A percentile compares a stretch with the other conserved stretches of the same genome.
Conservation (phyloP, 2,888 invertebrate species). For the Oligia latruncula region DNA sequence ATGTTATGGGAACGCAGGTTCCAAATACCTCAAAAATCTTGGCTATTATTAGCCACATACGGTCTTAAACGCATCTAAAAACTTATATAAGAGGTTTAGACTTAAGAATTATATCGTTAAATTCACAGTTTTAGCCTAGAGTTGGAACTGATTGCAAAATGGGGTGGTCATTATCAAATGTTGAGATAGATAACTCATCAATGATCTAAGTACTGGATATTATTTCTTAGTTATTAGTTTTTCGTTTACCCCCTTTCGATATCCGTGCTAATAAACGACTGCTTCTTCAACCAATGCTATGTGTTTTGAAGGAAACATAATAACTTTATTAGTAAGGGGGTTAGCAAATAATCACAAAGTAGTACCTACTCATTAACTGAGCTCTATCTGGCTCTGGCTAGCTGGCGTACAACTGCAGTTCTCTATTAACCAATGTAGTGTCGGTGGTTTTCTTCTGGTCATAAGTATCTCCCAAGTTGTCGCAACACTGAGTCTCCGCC, state of each 20-base stretch:
- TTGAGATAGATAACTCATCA: neutral
- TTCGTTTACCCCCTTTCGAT: neutral
- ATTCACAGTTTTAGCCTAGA: neutral
- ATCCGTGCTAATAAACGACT: too few relatives aligned
- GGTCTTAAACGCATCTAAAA: neutral
- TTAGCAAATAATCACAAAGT: neutral
- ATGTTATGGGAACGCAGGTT: neutral
- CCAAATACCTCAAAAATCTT: neutral
- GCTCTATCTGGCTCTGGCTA: neutral
- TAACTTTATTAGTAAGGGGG: too few relatives aligned
- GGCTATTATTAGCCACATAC: neutral
- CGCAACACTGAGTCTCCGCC: neutral
- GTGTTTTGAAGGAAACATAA: too few relatives aligned
- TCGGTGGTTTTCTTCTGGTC: neutral
- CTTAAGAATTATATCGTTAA: neutral
- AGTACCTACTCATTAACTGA: neutral
- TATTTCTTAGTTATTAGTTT: neutral
- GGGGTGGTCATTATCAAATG: neutral
- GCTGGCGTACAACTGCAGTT: conserved; percentile 7
- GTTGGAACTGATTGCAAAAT: neutral
- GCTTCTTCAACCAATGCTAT: too few relatives aligned
- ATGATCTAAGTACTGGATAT: neutral
- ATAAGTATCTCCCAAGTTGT: conserved; percentile 10
- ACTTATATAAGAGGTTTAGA: neutral
- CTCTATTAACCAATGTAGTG: neutral